These are phyloP conservation scores for Cantharis flavilabris DNA, from an alignment of 2,888 invertebrate genomes.

Conservation along the genomic window DNA sequence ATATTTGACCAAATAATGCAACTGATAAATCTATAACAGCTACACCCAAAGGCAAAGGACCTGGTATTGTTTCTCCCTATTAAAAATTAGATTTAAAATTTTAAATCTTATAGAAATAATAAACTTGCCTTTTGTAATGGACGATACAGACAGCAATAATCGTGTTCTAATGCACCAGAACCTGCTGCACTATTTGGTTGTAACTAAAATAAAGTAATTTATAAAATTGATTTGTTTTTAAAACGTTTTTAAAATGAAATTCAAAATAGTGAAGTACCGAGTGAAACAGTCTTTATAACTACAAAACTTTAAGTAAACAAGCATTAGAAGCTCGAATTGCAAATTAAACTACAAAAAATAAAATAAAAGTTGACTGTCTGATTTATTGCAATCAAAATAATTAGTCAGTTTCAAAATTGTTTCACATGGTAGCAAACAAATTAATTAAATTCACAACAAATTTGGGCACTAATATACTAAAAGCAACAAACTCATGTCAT, in stretches of 20 bases:
- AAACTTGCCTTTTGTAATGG: conserved; percentile 61
- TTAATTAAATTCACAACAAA: background rate
- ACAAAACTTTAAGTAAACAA: background rate
- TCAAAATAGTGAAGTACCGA: background rate
- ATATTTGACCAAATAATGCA: conserved; percentile 89
- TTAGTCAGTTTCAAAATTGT: background rate
- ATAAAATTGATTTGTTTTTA: background rate
- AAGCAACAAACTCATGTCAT: background rate
- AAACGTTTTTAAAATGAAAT: background rate
- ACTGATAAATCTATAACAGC: conserved; percentile 96
- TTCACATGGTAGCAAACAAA: background rate
- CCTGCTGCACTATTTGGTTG: conserved; percentile 95
- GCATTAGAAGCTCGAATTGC: background rate
- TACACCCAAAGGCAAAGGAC: conserved; percentile 90
- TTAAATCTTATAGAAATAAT: background rate
- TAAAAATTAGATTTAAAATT: conserved; percentile 4
- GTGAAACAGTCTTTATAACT: background rate
- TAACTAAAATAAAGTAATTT: conserved; percentile 62
- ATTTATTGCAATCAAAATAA: background rate
- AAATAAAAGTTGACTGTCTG: background rate
- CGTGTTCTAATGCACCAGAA: conserved; percentile 95
- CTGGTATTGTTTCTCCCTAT: conserved; percentile 67
- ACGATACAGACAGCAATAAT: conserved; percentile 89
- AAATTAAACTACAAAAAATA: background rate
- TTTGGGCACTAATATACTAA: background rate